Percentiles rank a stretch among this genome's conserved stretches.
Evolutionary conservation across 2,113 vertebrate species (phyloP).

Genomic region (Neogobius melanostomus): DNA sequence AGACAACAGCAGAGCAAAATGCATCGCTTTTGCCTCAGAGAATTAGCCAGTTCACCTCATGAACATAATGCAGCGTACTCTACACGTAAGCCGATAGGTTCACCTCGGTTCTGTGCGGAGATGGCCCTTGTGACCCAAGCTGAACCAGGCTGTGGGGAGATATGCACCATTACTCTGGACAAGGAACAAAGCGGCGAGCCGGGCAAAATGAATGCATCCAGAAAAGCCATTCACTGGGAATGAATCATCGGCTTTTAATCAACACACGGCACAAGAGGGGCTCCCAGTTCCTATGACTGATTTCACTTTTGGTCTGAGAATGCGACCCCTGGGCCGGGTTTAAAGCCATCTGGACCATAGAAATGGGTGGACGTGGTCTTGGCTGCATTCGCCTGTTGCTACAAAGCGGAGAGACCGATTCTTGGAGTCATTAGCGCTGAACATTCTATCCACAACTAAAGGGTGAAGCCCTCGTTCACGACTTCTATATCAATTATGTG

Average conservation of each 20-base stretch:
- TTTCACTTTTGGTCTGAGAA: slow-evolving; percentile 44
- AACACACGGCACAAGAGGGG: slow-evolving; percentile 33
- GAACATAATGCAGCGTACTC: not conserved
- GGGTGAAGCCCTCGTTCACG: too few relatives aligned
- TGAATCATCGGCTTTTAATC: slow-evolving; percentile 52
- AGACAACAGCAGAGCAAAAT: not conserved
- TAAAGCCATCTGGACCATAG: slow-evolving; percentile 23
- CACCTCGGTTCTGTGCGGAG: not conserved
- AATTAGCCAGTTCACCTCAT: not conserved
- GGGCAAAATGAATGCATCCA: slow-evolving; percentile 9
- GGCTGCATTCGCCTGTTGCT: too few relatives aligned
- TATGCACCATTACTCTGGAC: not conserved
- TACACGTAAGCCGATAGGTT: not conserved
- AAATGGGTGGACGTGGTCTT: too few relatives aligned
- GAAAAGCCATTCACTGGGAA: slow-evolving; percentile 21
- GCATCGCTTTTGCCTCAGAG: not conserved
- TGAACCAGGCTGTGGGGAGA: not conserved
- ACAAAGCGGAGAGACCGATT: too few relatives aligned
- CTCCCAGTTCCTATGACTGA: slow-evolving; percentile 29
- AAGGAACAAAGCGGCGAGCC: slow-evolving; percentile 28
- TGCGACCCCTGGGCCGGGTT: slow-evolving; percentile 41
- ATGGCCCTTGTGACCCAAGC: slow-evolving; percentile 12
- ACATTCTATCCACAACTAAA: too few relatives aligned
- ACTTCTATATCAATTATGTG: too few relatives aligned
- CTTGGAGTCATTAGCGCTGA: too few relatives aligned